Base-by-base conservation (phyloP, 2,797 vertebrate genomes). In the Lutra lutra region DNA sequence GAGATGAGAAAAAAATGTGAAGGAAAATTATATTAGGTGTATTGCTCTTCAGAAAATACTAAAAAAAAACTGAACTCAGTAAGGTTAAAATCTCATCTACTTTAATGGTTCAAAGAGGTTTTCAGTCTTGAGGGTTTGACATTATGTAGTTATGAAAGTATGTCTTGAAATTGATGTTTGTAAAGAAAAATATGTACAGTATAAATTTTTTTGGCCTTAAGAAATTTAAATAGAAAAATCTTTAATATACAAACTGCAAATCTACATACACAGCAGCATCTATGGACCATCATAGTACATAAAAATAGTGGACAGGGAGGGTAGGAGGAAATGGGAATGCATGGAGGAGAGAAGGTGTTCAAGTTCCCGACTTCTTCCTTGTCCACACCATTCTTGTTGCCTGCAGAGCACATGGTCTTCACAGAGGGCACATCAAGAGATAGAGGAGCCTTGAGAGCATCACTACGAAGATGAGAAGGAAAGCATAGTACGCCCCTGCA, bases 201-300 rank as follows among this genome's bases (percentile, higher is more conserved):
- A 40, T 83, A 91, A 29, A 54, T 40, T 12, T 43, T 78, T 79
- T 60, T 20, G 10, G 7, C 51, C 75, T 40, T 48, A 48, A 72
- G 70, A 73, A 64, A 46, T 64, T 64, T 91, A 62, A 77, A 70
- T 32, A 70, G 32, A n/a, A 90, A 95, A 35, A n/a, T 17, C 5
- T 62, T 72, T 78, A 87, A 72, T 18, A 48, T 48, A 58, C 6
- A 84, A 83, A 75, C 32, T 70, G 0, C n/a, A 70, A 80, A 14
- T 77, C 27, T 48, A 32, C 18, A 32, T 48, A 77, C 70, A 77
- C 5, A 72, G 8, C 7, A 43, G 11, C 10, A 43, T 72, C 54
- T 10, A 17, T 20, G 18, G 23, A 86, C 0, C 6, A 40, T 54
- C 18, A 51, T 27, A 48, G 38, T 25, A 77, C 14, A n/a, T 8